Conservation (phyloP, 1,140 invertebrate species). For the Tribolium castaneum region DNA sequence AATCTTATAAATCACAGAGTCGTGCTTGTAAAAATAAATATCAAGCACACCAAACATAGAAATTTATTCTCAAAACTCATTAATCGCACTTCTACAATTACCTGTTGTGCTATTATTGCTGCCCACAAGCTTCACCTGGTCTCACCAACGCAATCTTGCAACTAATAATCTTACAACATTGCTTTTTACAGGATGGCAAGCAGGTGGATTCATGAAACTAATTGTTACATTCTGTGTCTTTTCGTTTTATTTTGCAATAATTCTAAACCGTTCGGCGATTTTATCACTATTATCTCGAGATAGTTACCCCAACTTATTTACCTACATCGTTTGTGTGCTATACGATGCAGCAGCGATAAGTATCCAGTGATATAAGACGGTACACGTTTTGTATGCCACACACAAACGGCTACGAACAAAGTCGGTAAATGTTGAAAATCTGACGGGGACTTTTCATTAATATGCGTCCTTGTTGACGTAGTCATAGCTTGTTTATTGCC, state of each 20-base stretch:
- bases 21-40: slow-evolving; percentile 17
- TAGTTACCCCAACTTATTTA: slow-evolving; percentile 28
- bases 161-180: slow-evolving; percentile 32
- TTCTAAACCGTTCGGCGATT: no score
- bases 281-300: slow-evolving; percentile 1
- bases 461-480: slow-evolving; percentile 39
- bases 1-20: slow-evolving; percentile 20
- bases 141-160: slow-evolving; percentile 28
- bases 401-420: slow-evolving; percentile 18
- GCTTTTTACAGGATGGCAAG: slow-evolving; percentile 21
- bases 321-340: slow-evolving; percentile 1
- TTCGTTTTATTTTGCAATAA: no score
- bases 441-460: slow-evolving; percentile 35
- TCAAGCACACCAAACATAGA: slow-evolving; percentile 23
- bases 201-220: slow-evolving; percentile 21
- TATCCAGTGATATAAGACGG: slow-evolving; percentile 14
- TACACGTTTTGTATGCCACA: neutral
- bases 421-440: slow-evolving; percentile 34
- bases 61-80: slow-evolving; percentile 25
- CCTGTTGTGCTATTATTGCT: slow-evolving; percentile 29
- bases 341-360: slow-evolving; percentile 17
- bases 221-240: slow-evolving; percentile 7
- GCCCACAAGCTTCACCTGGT: slow-evolving; percentile 30
- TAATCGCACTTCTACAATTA: slow-evolving; percentile 31
- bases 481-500: slow-evolving; percentile 35